A percentile compares a stretch with the other conserved stretches of the same genome.
These are phyloP conservation scores for Steatocranus sp. DNA, from an alignment of 2,797 vertebrate genomes.

Conservation along the genomic window DNA sequence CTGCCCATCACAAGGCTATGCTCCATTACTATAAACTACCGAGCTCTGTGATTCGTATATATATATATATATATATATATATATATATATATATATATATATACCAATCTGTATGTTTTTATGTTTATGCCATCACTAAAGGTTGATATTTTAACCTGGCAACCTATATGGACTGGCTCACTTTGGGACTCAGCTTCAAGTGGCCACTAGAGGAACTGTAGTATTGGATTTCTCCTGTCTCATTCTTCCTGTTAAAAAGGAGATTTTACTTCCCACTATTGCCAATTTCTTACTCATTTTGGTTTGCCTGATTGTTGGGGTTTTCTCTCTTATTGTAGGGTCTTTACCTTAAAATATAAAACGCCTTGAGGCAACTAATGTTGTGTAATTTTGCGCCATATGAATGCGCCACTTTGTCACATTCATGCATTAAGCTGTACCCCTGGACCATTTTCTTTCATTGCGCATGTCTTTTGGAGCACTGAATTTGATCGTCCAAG, in stretches of 20 bases:
- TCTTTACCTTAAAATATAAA: background rate
- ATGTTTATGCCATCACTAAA: background rate
- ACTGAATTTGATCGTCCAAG: background rate
- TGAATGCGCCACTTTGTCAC: accelerated
- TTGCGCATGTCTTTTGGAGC: background rate
- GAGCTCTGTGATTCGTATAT: accelerated
- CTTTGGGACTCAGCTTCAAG: background rate
- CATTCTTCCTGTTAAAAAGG: background rate
- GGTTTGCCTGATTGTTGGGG: background rate
- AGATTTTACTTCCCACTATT: background rate
- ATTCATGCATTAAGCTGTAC: background rate
- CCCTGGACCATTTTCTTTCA: background rate
- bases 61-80: accelerated
- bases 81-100: background rate
- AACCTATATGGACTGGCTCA: accelerated
- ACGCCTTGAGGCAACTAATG: background rate
- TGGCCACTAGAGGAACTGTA: background rate
- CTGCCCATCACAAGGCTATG: background rate
- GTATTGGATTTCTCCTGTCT: accelerated
- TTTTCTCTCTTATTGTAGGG: background rate
- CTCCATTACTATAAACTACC: background rate
- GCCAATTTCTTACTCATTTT: accelerated
- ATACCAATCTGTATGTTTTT: background rate
- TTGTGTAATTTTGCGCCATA: background rate
- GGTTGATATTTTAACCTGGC: background rate